Evolutionary conservation across 2,797 vertebrate species (phyloP).

Genomic region (Notolabrus celidotus): DNA sequence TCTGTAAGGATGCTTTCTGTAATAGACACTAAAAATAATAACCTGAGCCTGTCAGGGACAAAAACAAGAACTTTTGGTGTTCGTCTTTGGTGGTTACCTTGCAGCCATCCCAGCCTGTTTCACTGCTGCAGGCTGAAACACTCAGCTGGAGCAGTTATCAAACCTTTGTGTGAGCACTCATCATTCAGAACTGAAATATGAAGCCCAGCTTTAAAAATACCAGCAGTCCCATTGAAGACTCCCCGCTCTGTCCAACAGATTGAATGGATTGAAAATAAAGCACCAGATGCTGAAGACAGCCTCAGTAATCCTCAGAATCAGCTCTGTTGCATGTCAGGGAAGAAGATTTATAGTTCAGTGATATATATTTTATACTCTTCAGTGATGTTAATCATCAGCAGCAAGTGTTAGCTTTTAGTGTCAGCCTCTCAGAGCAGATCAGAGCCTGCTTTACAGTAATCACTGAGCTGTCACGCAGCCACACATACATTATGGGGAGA

Average conservation of each 20-base stretch:
- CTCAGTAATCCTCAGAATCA: constrained; percentile 9
- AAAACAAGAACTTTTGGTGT: neutral
- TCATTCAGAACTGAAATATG: neutral
- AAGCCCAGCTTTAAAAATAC: neutral
- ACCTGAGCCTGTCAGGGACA: neutral
- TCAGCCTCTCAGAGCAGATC: neutral
- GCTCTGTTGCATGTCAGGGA: neutral
- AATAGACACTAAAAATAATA: neutral
- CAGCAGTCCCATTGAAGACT: neutral
- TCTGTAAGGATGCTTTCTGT: neutral
- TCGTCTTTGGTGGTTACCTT: no score
- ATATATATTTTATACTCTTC: constrained; percentile 1
- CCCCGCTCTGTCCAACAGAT: neutral
- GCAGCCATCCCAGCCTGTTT: no score
- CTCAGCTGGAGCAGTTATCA: no score
- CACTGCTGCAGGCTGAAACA: no score
- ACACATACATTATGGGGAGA: neutral
- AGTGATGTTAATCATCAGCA: constrained; percentile 1
- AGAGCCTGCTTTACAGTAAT: neutral
- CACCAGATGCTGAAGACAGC: neutral
- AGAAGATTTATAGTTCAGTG: neutral
- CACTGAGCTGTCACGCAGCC: neutral
- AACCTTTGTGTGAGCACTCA: neutral
- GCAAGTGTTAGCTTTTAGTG: constrained; percentile 2
- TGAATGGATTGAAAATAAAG: constrained; percentile 1